These are phyloP conservation scores for Chiloscyllium plagiosum DNA, from an alignment of 2,113 vertebrate genomes.

Conservation along the genomic window DNA sequence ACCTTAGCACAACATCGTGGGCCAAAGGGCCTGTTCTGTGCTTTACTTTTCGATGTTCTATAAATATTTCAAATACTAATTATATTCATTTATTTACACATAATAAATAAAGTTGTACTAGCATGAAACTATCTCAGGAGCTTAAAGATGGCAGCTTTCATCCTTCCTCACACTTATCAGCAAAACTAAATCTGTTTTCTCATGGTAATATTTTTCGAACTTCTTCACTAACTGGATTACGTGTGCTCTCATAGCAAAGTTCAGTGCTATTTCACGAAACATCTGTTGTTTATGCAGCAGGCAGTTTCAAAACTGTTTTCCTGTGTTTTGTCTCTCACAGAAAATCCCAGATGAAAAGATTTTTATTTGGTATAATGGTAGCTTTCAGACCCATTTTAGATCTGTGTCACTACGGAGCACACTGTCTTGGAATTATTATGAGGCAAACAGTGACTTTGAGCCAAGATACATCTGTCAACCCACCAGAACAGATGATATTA, in stretches of 20 bases:
- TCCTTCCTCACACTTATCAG: not conserved
- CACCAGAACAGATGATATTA: constrained; percentile 41
- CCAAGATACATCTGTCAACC: constrained; percentile 41
- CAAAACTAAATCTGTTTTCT: not conserved
- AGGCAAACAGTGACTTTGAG: not conserved
- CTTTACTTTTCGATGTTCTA: too few relatives aligned
- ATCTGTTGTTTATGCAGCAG: constrained; percentile 26
- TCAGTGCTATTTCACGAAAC: constrained; percentile 21
- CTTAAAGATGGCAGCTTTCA: not conserved
- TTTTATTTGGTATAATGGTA: constrained; percentile 32
- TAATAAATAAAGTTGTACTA: not conserved
- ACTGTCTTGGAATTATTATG: constrained; percentile 37
- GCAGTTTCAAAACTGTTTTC: not conserved
- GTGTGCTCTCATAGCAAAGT: not conserved
- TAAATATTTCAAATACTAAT: not conserved
- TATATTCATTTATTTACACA: not conserved
- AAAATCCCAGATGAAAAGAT: constrained; percentile 39
- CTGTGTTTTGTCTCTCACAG: constrained; percentile 9
- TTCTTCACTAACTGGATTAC: constrained; percentile 39
- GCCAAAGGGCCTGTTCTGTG: too few relatives aligned
- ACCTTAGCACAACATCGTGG: too few relatives aligned
- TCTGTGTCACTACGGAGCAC: constrained; percentile 41
- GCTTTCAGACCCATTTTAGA: constrained; percentile 43
- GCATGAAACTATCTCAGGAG: not conserved
- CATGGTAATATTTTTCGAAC: constrained; percentile 22